These are phyloP conservation scores for Pyrrhura leucotis DNA, from an alignment of 2,797 vertebrate genomes.

Conservation along the genomic window DNA sequence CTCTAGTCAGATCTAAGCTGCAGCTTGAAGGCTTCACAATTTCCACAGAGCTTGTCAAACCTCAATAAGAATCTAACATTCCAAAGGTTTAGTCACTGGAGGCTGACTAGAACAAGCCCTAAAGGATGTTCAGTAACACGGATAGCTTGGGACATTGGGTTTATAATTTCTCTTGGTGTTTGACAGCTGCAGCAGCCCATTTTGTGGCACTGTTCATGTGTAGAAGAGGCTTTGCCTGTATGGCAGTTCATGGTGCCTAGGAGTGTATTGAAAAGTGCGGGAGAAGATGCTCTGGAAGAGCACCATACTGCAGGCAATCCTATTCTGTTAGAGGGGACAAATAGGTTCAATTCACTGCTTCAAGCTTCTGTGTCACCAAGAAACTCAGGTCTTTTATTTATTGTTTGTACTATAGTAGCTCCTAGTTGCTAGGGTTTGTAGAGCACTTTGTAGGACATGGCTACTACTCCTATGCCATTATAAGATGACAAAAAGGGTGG, in stretches of 20 bases:
- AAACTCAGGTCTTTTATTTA: not conserved
- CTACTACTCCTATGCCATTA: not conserved
- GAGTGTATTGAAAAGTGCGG: fast-evolving
- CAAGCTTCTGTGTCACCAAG: not conserved
- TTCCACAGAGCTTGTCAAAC: not conserved
- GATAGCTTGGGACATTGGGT: fast-evolving
- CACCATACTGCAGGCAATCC: not conserved
- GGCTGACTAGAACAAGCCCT: not conserved
- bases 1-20: not conserved
- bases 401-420: conserved; percentile 45
- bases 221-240: not conserved
- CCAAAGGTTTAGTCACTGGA: not conserved
- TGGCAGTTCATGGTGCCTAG: not conserved
- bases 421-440: conserved; percentile 11
- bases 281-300: not conserved
- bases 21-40: not conserved
- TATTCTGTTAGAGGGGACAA: fast-evolving
- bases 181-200: not conserved
- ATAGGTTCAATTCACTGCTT: not conserved
- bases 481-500: not conserved
- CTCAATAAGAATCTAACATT: not conserved
- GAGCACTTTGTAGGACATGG: not conserved
- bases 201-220: not conserved
- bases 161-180: not conserved
- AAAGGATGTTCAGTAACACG: not conserved